Evolutionary conservation across 2,888 invertebrate species (phyloP).

Genomic region (Hyposoter didymator): DNA sequence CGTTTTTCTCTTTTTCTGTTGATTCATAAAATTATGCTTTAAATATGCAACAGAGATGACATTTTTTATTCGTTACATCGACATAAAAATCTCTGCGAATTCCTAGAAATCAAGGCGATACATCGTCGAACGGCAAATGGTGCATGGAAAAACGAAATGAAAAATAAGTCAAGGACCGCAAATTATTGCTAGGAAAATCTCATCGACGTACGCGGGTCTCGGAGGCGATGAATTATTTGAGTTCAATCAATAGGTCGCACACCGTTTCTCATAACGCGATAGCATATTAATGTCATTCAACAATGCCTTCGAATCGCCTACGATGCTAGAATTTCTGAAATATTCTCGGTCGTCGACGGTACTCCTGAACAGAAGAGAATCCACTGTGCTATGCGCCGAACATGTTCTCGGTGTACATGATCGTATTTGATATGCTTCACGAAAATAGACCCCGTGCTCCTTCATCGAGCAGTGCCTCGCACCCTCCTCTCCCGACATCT

Average conservation of each 20-base stretch:
- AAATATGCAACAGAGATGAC: background rate
- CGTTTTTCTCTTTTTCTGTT: background rate
- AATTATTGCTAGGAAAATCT: conserved; percentile 9
- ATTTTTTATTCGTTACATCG: background rate
- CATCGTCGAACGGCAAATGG: background rate
- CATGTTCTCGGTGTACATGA: conserved; percentile 31
- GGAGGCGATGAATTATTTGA: conserved; percentile 42
- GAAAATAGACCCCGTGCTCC: conserved; percentile 42
- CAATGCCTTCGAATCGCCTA: conserved; percentile 54
- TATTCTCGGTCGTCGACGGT: conserved; percentile 49
- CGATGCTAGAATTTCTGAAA: conserved; percentile 65
- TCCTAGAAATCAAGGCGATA: background rate
- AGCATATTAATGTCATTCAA: conserved; percentile 65
- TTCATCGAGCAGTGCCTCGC: conserved; percentile 34
- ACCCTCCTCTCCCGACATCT: background rate
- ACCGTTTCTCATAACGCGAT: conserved; percentile 52
- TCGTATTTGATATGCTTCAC: conserved; percentile 32
- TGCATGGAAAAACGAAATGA: background rate
- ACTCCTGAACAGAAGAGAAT: conserved; percentile 42
- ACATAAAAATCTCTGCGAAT: too few species aligned
- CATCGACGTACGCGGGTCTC: background rate
- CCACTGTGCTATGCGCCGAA: conserved; percentile 43
- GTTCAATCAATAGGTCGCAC: conserved; percentile 36
- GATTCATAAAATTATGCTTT: background rate
- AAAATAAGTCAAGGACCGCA: background rate